Conservation (phyloP, 2,113 vertebrate genomes). For the Vombatus ursinus region DNA sequence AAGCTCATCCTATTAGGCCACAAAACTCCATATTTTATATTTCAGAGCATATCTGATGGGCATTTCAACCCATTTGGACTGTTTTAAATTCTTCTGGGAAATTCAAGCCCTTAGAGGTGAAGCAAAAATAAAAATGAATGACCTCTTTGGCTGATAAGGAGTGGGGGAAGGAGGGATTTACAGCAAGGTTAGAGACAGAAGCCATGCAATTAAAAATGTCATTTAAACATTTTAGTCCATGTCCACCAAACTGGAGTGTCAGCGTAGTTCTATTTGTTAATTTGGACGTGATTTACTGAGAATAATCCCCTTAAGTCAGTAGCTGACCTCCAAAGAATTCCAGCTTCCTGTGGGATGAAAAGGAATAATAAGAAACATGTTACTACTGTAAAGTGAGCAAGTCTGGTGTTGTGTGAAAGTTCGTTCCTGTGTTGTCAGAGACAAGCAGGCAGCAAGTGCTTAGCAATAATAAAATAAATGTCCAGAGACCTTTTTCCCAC, state of each 20-base stretch:
- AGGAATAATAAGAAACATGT: constrained; percentile 78
- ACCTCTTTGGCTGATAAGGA: constrained; percentile 69
- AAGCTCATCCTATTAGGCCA: neutral
- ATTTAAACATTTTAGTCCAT: constrained; percentile 62
- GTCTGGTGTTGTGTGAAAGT: constrained; percentile 61
- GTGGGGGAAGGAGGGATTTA: constrained; percentile 58
- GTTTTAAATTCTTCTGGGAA: constrained; percentile 68
- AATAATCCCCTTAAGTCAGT: constrained; percentile 69
- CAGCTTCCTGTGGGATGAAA: constrained; percentile 75
- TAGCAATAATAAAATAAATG: constrained; percentile 81
- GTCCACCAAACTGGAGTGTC: constrained; percentile 70
- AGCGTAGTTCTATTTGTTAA: constrained; percentile 73
- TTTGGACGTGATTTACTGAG: constrained; percentile 78
- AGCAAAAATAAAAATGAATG: constrained; percentile 66
- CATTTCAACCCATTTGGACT: constrained; percentile 54
- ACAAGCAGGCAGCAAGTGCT: constrained; percentile 70
- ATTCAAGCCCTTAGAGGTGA: constrained; percentile 59
- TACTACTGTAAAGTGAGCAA: constrained; percentile 76
- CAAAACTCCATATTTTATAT: constrained; percentile 45
- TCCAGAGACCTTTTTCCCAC: constrained; percentile 74
- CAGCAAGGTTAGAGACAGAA: constrained; percentile 58
- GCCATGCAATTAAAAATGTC: constrained; percentile 75
- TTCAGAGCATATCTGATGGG: neutral
- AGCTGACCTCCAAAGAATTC: constrained; percentile 73
- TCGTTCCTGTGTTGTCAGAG: constrained; percentile 71